Evolutionary conservation across 2,113 vertebrate genomes (phyloP).

Genomic region (Scomber scombrus): DNA sequence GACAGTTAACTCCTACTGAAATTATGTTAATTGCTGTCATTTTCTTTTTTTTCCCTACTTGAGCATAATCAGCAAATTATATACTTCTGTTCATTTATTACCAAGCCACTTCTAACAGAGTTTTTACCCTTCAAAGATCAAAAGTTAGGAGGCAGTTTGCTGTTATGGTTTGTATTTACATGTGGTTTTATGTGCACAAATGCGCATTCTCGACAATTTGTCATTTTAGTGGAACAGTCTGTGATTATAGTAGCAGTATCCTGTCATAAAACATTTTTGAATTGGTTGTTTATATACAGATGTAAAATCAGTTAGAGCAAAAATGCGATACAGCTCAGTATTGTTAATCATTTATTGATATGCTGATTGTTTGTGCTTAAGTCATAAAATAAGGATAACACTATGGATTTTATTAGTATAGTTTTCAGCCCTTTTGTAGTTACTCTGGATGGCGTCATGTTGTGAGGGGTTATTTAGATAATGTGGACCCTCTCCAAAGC

Average conservation of each 20-base stretch:
- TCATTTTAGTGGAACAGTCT: slow-evolving; percentile 26
- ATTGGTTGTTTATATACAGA: neutral
- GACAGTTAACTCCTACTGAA: slow-evolving; percentile 88
- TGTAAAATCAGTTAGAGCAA: neutral
- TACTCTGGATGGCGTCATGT: neutral
- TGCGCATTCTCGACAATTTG: slow-evolving; percentile 17
- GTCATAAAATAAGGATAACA: too few relatives aligned
- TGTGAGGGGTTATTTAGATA: neutral
- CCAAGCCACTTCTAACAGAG: slow-evolving; percentile 73
- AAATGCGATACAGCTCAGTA: neutral
- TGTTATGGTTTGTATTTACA: slow-evolving; percentile 38
- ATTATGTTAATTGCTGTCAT: slow-evolving; percentile 88
- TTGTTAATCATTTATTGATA: neutral
- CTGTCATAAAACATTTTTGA: slow-evolving; percentile 15
- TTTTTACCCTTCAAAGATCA: slow-evolving; percentile 80
- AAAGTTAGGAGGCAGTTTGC: slow-evolving; percentile 70
- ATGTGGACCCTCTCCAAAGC: neutral
- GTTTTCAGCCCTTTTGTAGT: neutral
- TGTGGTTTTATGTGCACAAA: slow-evolving; percentile 24
- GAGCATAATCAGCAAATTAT: slow-evolving; percentile 86
- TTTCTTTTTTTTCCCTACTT: slow-evolving; percentile 85
- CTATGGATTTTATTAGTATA: too few relatives aligned
- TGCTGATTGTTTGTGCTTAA: too few relatives aligned
- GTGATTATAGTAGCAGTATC: neutral
- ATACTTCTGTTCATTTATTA: slow-evolving; percentile 82